Conservation (phyloP, 2,113 vertebrate genomes). For the Menidia beryllina region DNA sequence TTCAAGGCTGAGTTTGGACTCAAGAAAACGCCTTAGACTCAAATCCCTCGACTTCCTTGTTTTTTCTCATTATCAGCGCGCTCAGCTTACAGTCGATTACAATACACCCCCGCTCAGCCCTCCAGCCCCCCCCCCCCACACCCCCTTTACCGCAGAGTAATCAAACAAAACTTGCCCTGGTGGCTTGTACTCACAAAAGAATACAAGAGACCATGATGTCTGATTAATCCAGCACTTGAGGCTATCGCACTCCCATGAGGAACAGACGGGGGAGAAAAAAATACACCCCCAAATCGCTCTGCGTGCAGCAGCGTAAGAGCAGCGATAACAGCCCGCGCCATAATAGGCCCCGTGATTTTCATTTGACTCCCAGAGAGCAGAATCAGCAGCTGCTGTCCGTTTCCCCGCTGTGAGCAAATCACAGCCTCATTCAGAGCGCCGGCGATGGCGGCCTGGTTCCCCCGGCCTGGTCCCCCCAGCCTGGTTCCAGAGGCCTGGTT, state of each 20-base stretch:
- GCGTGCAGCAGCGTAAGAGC: constrained; percentile 42
- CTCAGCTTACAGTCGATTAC: constrained; percentile 44
- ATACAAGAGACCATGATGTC: constrained; percentile 60
- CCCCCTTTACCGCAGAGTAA: constrained; percentile 54
- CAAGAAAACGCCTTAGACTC: constrained; percentile 35
- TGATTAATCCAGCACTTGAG: constrained; percentile 70
- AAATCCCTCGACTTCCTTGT: constrained; percentile 33
- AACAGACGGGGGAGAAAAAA: constrained; percentile 9
- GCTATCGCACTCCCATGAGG: constrained; percentile 60
- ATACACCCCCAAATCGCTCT: constrained; percentile 16
- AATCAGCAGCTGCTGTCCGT: constrained; percentile 61
- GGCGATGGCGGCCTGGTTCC: no score
- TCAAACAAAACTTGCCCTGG: constrained; percentile 65
- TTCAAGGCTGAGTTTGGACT: constrained; percentile 44
- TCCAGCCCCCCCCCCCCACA: constrained; percentile 44
- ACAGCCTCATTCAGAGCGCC: constrained; percentile 55
- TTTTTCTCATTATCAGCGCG: constrained; percentile 34
- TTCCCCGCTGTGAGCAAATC: constrained; percentile 61
- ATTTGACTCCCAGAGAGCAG: constrained; percentile 71
- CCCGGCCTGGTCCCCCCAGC: no score
- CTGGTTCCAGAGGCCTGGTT: no score
- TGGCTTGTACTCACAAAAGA: constrained; percentile 59
- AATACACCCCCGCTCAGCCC: constrained; percentile 38
- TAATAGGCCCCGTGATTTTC: constrained; percentile 67
- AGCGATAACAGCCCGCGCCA: constrained; percentile 54